phyloP scores from a whole-genome alignment of 2,888 invertebrate species.

The Morpho helenor region DNA sequence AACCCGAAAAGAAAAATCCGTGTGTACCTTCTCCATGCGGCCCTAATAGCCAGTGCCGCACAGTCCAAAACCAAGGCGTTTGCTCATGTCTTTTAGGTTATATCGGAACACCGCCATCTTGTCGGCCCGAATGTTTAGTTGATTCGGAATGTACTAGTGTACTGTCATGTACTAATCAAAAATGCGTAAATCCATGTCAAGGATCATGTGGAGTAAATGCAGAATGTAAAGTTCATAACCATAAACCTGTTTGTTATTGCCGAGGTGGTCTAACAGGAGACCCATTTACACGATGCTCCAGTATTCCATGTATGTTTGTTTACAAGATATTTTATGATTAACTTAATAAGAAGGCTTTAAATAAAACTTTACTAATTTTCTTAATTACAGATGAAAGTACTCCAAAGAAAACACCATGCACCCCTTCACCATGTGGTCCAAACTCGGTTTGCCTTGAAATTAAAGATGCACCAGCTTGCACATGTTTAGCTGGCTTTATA shows the following conservation, averaged over 20 bases:
- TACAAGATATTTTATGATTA: neutral
- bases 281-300: constrained; percentile 85
- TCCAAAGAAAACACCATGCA: constrained; percentile 74
- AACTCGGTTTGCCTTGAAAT: constrained; percentile 83
- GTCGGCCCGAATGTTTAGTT: constrained; percentile 90
- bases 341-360: too few species aligned
- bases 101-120: constrained; percentile 86
- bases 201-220: constrained; percentile 89
- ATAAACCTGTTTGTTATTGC: constrained; percentile 92
- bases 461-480: constrained; percentile 82
- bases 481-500: constrained; percentile 84
- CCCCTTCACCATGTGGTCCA: constrained; percentile 88
- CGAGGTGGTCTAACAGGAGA: constrained; percentile 86
- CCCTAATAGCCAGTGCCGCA: constrained; percentile 84
- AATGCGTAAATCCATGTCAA: constrained; percentile 89
- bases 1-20: constrained; percentile 60
- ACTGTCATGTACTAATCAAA: constrained; percentile 87
- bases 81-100: constrained; percentile 89
- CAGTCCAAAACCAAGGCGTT: constrained; percentile 76
- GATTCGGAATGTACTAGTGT: constrained; percentile 88
- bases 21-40: constrained; percentile 88
- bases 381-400: constrained; percentile 43
- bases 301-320: constrained; percentile 47
- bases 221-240: constrained; percentile 88
- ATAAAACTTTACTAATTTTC: neutral